phyloP scores from a whole-genome alignment of 2,888 invertebrate genomes.

The Andricus quercusramuli region DNA sequence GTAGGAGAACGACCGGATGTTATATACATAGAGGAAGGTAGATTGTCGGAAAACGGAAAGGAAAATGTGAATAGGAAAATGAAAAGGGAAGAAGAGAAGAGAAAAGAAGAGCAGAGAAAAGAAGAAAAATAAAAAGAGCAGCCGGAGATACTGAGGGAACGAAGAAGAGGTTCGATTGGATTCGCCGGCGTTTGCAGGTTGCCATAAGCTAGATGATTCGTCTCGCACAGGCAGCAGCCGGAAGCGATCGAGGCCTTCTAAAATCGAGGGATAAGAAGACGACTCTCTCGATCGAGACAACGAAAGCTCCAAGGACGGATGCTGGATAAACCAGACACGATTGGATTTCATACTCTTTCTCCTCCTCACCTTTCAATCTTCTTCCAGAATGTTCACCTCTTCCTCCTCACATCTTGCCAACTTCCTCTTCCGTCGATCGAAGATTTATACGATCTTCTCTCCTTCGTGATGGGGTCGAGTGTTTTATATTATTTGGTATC shows the following conservation, averaged over 20 bases:
- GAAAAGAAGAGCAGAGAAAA: background rate
- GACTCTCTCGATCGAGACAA: slow-evolving; percentile 58
- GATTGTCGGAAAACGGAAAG: background rate
- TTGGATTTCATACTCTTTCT: slow-evolving; percentile 62
- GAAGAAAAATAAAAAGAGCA: slow-evolving; percentile 36
- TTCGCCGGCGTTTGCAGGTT: slow-evolving; percentile 53
- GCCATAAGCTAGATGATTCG: slow-evolving; percentile 56
- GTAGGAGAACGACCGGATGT: background rate
- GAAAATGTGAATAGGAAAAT: background rate
- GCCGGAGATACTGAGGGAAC: slow-evolving; percentile 21
- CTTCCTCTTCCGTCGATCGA: slow-evolving; percentile 7
- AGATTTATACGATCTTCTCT: slow-evolving; percentile 17
- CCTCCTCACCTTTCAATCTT: slow-evolving; percentile 30
- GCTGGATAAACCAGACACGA: slow-evolving; percentile 62
- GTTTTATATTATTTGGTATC: background rate
- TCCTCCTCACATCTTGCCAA: background rate
- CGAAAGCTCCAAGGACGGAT: slow-evolving; percentile 54
- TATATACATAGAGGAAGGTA: background rate
- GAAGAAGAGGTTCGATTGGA: slow-evolving; percentile 56
- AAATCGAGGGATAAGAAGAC: slow-evolving; percentile 54
- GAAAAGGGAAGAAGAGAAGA: no score
- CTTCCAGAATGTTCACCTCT: background rate
- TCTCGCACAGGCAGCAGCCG: slow-evolving; percentile 53
- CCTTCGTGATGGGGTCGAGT: background rate
- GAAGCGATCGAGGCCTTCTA: slow-evolving; percentile 57